Base-by-base conservation (phyloP, 1,140 invertebrate species). In the Platyscapa corneri region DNA sequence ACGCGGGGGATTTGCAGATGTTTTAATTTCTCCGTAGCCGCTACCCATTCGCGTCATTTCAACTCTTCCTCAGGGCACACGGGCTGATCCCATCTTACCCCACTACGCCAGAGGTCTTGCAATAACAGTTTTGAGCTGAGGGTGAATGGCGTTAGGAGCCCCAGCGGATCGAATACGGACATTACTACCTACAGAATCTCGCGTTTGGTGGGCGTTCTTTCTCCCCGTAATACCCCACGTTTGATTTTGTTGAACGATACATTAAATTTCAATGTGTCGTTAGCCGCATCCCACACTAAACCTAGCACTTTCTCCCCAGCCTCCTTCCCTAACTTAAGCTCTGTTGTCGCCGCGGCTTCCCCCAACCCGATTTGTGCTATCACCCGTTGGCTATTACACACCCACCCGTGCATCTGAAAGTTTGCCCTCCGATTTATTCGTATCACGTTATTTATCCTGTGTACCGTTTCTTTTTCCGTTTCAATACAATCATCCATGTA, bases 91-190 rank as follows among this genome's bases (percentile, higher is more conserved):
- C 78, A 81, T 20, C 5, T 18, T 2, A 67, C 30, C 0, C 39
- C 37, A 23, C 78, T 81, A 2, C 5, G n/a, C 60, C 78, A 81
- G 16, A 81, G 14, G 0, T 37, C 37, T 32, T 70, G 78, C 78
- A 81, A 67, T 5, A 81, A 27, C 5, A 81, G 30, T 30, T 60
- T 60, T 16, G 34, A 34, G 27, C 53, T 30, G 0, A 76, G 6
- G 5, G 46, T 76, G n/a, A 76, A 30, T 0, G 46, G 42, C 1
- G 75, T 20, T 5, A 79, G 23, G 0, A 79, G n/a, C 0, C 53
- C 77, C 18, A 91, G 86, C 0, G 91, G 89, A 80, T 93, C 92
- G 87, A 90, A 93, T 34, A 92, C 87, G 16, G 87, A 84, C 86
- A 90, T 88, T 0, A 90, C 49, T 16, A 78, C 34, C 0, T 65